A percentile compares a stretch with the other conserved stretches of the same genome.
These are phyloP conservation scores for Phainopepla nitens DNA, from an alignment of 2,113 vertebrate species.

Conservation along the genomic window DNA sequence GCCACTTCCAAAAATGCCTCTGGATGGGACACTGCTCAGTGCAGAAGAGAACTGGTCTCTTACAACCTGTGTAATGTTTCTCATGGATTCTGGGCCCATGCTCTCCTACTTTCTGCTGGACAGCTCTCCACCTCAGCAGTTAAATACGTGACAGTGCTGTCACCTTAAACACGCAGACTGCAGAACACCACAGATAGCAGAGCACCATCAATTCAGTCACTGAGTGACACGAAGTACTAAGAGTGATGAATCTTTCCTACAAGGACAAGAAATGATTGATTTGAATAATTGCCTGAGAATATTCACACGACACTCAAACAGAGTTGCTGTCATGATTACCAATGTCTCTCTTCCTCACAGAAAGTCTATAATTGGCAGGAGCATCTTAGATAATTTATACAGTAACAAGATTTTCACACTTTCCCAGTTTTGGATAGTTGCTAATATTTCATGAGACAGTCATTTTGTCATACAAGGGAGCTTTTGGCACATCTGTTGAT, in stretches of 20 bases:
- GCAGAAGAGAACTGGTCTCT: neutral
- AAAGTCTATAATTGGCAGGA: slow-evolving; percentile 49
- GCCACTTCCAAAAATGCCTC: neutral
- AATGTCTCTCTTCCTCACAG: slow-evolving; percentile 33
- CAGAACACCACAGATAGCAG: neutral
- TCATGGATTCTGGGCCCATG: fast-evolving
- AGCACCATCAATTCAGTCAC: neutral
- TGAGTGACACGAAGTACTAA: neutral
- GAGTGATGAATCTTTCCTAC: slow-evolving; percentile 39
- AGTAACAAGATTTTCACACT: slow-evolving; percentile 50
- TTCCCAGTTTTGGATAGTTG: slow-evolving; percentile 16
- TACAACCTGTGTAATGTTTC: neutral
- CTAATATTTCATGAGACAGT: slow-evolving; percentile 55
- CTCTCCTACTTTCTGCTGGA: neutral
- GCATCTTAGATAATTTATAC: slow-evolving; percentile 53
- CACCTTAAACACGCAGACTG: neutral
- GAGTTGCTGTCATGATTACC: slow-evolving; percentile 34
- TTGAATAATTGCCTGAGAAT: slow-evolving; percentile 14
- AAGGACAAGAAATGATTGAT: slow-evolving; percentile 25
- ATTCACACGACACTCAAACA: slow-evolving; percentile 22
- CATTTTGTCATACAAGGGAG: slow-evolving; percentile 17
- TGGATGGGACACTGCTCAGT: neutral
- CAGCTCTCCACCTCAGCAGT: neutral
- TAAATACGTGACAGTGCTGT: fast-evolving
- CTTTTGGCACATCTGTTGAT: slow-evolving; percentile 1